Conservation (phyloP, 35 echinoderm and acorn worm species). For the Diadema setosum region DNA sequence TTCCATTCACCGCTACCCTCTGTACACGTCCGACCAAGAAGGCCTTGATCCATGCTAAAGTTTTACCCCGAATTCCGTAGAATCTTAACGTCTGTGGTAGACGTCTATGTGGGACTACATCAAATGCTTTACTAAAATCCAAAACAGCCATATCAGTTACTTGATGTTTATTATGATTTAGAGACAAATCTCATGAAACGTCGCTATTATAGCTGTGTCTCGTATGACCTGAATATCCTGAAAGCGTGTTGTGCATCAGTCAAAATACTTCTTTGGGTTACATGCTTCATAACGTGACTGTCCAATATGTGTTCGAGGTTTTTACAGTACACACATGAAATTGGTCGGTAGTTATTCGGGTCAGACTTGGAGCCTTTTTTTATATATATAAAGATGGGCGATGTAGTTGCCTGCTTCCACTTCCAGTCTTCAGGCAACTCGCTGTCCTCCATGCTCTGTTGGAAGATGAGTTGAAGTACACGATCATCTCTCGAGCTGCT, state of each 20-base stretch:
- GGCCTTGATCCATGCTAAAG: conserved; percentile 17
- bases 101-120: conserved; percentile 18
- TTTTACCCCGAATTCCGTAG: conserved; percentile 51
- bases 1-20: conserved; percentile 25
- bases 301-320: neutral
- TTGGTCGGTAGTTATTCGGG: conserved; percentile 22
- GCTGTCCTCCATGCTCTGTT: neutral
- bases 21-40: conserved; percentile 15
- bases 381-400: conserved; percentile 35
- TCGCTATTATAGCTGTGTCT: neutral
- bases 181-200: neutral
- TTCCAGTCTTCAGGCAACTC: conserved; percentile 16
- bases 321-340: conserved; percentile 1
- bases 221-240: neutral
- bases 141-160: neutral
- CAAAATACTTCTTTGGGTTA: neutral
- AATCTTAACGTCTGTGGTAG: conserved; percentile 4
- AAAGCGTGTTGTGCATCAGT: neutral
- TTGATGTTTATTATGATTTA: neutral
- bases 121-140: conserved; percentile 44
- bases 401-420: neutral
- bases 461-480: neutral
- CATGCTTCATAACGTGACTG: neutral
- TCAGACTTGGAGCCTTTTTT: neutral
- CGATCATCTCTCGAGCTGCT: neutral